Percentiles rank a stretch among this genome's conserved stretches.
Conservation (phyloP, 2,797 vertebrate species). For the Crocodylus rhombifer region DNA sequence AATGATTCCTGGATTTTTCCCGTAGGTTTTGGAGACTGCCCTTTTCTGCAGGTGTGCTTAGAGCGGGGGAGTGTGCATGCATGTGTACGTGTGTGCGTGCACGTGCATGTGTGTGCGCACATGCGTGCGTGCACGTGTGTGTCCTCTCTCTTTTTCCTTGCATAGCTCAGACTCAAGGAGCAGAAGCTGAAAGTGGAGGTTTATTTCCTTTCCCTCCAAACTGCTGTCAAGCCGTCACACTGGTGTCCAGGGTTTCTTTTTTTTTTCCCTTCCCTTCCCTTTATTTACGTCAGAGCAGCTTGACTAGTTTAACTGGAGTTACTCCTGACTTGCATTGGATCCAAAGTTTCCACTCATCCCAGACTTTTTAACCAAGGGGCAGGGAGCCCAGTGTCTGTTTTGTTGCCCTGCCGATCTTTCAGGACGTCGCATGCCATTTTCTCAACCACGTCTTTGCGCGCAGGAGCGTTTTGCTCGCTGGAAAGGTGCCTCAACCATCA, state of each 20-base stretch:
- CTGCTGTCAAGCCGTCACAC: background rate
- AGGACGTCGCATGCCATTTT: fast-evolving
- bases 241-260: background rate
- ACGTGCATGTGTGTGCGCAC: background rate
- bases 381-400: background rate
- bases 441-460: too few species aligned
- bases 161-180: background rate
- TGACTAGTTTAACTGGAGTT: fast-evolving
- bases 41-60: background rate
- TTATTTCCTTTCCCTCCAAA: background rate
- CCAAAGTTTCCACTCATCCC: background rate
- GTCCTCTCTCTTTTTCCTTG: background rate
- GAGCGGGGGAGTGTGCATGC: background rate
- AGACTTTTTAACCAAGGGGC: fast-evolving
- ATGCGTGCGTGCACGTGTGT: too few species aligned
- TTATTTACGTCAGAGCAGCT: fast-evolving
- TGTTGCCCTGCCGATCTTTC: fast-evolving
- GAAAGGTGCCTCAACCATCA: background rate
- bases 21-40: fast-evolving
- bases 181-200: background rate
- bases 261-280: background rate
- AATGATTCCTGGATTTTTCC: background rate
- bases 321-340: background rate
- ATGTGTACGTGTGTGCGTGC: too few species aligned
- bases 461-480: background rate